Evolutionary conservation across 2,888 invertebrate species (phyloP).

Genomic region (Liodrosophila aerea): DNA sequence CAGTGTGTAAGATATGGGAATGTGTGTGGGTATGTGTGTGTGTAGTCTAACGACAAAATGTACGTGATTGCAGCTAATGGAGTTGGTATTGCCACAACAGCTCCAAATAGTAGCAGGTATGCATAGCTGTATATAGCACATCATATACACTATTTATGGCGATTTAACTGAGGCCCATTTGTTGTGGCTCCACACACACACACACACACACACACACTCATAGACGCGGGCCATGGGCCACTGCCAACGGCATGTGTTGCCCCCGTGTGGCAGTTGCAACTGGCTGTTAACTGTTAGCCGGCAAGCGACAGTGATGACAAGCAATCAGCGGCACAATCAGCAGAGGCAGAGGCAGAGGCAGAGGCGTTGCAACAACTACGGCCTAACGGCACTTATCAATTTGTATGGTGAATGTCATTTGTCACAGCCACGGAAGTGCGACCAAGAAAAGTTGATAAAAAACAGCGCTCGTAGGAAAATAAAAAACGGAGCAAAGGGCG

Average conservation of each 20-base stretch:
- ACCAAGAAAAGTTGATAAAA: background rate
- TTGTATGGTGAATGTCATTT: conserved; percentile 63
- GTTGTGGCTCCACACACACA: conserved; percentile 31
- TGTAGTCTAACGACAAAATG: too few species aligned
- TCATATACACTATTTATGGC: conserved; percentile 6
- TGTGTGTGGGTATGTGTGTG: conserved; percentile 4
- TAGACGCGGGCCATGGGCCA: background rate
- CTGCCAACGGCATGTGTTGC: conserved; percentile 51
- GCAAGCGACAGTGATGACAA: conserved; percentile 48
- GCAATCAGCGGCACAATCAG: conserved; percentile 34
- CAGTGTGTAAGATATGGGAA: background rate
- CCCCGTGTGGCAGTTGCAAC: conserved; percentile 21
- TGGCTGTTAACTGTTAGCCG: conserved; percentile 35
- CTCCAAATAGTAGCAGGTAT: conserved; percentile 21
- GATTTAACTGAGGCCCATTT: conserved; percentile 42
- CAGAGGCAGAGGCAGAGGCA: conserved; percentile 19
- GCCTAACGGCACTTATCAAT: conserved; percentile 70
- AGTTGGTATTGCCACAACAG: conserved; percentile 26
- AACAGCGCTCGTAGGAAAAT: too few species aligned
- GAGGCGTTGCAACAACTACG: conserved; percentile 37
- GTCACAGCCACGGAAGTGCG: conserved; percentile 57
- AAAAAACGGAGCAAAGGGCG: conserved; percentile 33
- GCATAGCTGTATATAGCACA: background rate
- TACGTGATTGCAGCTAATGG: too few species aligned
- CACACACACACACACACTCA: too few species aligned